phyloP scores from a whole-genome alignment of 2,113 vertebrate species.

The Takifugu flavidus region DNA sequence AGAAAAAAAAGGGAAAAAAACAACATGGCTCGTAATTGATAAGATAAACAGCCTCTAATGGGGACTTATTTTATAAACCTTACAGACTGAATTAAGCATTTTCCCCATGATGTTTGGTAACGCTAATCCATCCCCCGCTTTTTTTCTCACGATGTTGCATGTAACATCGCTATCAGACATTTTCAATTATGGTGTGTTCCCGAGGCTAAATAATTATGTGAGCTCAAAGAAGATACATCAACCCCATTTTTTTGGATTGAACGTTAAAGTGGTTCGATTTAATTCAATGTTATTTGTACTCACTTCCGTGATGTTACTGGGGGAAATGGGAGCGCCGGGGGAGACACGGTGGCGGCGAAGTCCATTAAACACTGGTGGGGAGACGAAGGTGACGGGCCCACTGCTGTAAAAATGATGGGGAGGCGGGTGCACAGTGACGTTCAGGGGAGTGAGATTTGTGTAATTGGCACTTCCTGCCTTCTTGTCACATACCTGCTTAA shows the following conservation, averaged over 20 bases:
- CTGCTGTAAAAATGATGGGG: conserved; percentile 28
- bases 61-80: conserved; percentile 47
- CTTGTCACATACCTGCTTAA: conserved; percentile 72
- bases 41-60: conserved; percentile 64
- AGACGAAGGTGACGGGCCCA: conserved; percentile 23
- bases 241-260: conserved; percentile 31
- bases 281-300: conserved; percentile 55
- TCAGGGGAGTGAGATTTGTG: conserved; percentile 51
- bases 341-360: conserved; percentile 36
- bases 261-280: conserved; percentile 61
- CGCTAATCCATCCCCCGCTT: conserved; percentile 44
- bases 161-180: conserved; percentile 58
- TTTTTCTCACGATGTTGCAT: conserved; percentile 41
- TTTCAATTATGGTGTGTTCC: conserved; percentile 64
- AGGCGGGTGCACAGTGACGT: conserved; percentile 23
- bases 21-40: conserved; percentile 70
- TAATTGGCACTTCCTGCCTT: conserved; percentile 73
- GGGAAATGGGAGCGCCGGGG: conserved; percentile 30
- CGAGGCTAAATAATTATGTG: conserved; percentile 59
- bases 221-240: conserved; percentile 49
- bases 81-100: conserved; percentile 31
- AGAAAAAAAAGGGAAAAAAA: conserved; percentile 41
- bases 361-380: conserved; percentile 52
- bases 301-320: conserved; percentile 32
- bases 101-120: conserved; percentile 29